Evolutionary conservation across 1,140 invertebrate species (phyloP), one percentile per base, ranked within the genome.

Genomic region (Euura lappo): DNA sequence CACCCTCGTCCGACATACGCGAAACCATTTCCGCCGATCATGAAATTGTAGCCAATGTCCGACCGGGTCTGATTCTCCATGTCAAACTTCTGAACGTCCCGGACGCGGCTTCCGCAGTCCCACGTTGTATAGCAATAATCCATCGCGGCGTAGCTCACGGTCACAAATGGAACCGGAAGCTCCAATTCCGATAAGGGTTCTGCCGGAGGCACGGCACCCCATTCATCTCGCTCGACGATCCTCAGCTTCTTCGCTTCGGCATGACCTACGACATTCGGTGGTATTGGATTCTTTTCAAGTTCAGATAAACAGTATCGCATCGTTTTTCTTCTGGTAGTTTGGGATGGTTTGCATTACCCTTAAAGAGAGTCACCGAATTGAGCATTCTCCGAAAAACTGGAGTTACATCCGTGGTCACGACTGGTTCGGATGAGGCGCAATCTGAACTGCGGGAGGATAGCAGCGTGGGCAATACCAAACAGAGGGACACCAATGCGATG

Each of bases 1-100:
- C 94, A 97, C 2, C 93, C 93, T 45, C 94, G 88, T 1, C 94
- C 95, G 75, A 92, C 90, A 78, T 95, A 96, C 6, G 91, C 91
- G 8, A 89, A 87, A 2, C 94, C 94, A 72, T 96, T 94, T 11
- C 93, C 93, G 2, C 95, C 95, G 5, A 95, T 89, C 11, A 92
- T 90, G 83, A 96, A 97, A 83, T 92, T 95, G 79, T 93, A 94
- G 1, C 82, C 92, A 81, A 89, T 95, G 91, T 87, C 94, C 87
- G 78, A 91, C 90, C 90, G 93, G 0, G 86, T 79, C 2, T 90
- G 28, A 28, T 28, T 90, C 71, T 94, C 91, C 68, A 95, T 93
- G 81, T 95, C 94, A 78, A 91, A 94, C 8, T 85, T 90, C 83
- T 95, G 94, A 28, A 94, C 92, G 2, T 86, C 69, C 51, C 90